phyloP scores from a whole-genome alignment of 2,113 vertebrate species.

The Trochalopteron elliotii region DNA sequence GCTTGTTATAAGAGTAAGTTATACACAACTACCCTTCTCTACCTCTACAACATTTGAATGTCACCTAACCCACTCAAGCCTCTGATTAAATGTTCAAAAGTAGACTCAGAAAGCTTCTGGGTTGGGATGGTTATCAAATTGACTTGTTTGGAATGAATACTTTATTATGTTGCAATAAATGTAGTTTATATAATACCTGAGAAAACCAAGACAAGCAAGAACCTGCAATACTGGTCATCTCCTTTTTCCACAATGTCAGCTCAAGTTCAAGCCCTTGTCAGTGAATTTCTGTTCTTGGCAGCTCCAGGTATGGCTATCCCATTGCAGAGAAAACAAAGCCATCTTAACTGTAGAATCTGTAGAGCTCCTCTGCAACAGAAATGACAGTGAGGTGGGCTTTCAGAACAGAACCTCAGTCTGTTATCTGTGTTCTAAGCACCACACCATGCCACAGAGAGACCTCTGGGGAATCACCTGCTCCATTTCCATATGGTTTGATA shows the following conservation, averaged over 20 bases:
- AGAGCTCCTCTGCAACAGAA: neutral
- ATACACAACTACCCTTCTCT: neutral
- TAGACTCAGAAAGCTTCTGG: neutral
- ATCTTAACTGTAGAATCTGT: neutral
- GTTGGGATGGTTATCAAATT: neutral
- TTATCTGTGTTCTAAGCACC: neutral
- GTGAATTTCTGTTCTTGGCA: neutral
- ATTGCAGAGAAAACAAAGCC: neutral
- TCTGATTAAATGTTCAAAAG: neutral
- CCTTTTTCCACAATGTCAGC: neutral
- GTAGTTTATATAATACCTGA: neutral
- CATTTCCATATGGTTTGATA: neutral
- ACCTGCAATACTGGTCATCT: neutral
- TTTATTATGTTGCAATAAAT: neutral
- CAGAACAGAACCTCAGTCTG: neutral
- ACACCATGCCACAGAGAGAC: neutral
- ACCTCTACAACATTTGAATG: neutral
- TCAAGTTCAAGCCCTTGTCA: neutral
- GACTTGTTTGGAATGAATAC: neutral
- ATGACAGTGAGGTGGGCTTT: neutral
- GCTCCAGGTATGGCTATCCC: neutral
- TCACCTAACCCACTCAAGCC: neutral
- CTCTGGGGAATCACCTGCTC: neutral
- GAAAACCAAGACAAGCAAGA: neutral
- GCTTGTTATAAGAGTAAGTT: neutral